These are phyloP conservation scores for Colletes collaris DNA, from an alignment of 2,888 invertebrate species.

Conservation along the genomic window DNA sequence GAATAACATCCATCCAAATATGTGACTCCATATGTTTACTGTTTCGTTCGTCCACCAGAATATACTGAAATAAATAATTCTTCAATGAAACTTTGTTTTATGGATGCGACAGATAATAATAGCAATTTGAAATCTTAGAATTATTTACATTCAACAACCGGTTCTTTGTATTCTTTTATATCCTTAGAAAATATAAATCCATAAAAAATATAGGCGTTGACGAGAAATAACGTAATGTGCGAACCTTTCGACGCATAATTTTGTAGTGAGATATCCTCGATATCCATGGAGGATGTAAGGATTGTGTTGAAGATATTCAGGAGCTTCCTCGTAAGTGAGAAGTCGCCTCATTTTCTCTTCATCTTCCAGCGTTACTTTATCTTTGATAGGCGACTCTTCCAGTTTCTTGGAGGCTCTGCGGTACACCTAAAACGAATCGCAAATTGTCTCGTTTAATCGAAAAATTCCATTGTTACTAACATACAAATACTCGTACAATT, in stretches of 20 bases:
- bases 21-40: conserved; percentile 98
- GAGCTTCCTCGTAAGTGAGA: conserved; percentile 86
- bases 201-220: background rate
- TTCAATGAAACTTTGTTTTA: background rate
- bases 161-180: too few species aligned
- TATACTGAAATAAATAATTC: conserved; percentile 86
- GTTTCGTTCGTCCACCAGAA: conserved; percentile 99
- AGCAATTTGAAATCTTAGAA: background rate
- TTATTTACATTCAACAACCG: background rate
- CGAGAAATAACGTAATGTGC: background rate
- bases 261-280: conserved; percentile 91
- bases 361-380: conserved; percentile 73
- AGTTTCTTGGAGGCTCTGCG: conserved; percentile 40
- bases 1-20: conserved; percentile 93
- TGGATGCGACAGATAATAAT: background rate
- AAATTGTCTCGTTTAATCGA: background rate
- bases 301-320: conserved; percentile 93
- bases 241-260: conserved; percentile 94
- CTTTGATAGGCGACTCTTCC: conserved; percentile 73
- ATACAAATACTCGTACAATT: background rate
- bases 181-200: too few species aligned
- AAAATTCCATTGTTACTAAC: background rate
- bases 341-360: conserved; percentile 79
- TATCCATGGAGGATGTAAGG: conserved; percentile 94
- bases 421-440: conserved; percentile 24